phyloP scores from a whole-genome alignment of 2,797 vertebrate species.

The Amphiprion clarkii region DNA sequence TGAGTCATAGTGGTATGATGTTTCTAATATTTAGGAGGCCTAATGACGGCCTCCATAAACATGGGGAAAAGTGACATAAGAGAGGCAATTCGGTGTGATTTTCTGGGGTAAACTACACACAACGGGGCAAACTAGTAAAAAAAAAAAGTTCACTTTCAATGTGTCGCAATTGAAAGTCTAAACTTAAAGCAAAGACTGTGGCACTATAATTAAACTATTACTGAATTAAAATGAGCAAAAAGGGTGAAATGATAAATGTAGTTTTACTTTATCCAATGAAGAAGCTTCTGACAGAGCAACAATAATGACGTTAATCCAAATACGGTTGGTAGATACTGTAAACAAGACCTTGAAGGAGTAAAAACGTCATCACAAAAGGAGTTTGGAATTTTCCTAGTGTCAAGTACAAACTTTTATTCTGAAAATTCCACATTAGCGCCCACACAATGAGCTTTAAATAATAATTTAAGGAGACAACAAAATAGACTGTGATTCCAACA shows the following conservation, averaged over 20 bases:
- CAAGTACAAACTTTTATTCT: neutral
- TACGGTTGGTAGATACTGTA: too few relatives aligned
- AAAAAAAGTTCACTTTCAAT: too few relatives aligned
- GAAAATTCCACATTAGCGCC: neutral
- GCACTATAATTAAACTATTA: neutral
- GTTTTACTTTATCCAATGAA: neutral
- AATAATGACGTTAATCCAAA: too few relatives aligned
- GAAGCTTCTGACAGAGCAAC: too few relatives aligned
- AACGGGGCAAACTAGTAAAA: too few relatives aligned
- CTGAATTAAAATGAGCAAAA: neutral
- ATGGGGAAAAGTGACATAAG: neutral
- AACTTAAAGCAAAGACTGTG: constrained; percentile 35
- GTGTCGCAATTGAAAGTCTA: too few relatives aligned
- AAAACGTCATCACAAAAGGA: neutral
- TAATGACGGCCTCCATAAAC: neutral
- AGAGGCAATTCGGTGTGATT: neutral
- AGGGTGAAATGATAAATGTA: neutral
- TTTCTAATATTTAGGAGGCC: constrained; percentile 11
- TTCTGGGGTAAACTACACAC: neutral
- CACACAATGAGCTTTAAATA: neutral
- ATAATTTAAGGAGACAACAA: neutral
- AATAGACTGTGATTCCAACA: constrained; percentile 1
- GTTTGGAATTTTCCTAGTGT: neutral
- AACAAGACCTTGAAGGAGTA: neutral
- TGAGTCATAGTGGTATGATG: constrained; percentile 63